Conservation (phyloP, 2,797 vertebrate species). For the Tympanoctomys barrerae region DNA sequence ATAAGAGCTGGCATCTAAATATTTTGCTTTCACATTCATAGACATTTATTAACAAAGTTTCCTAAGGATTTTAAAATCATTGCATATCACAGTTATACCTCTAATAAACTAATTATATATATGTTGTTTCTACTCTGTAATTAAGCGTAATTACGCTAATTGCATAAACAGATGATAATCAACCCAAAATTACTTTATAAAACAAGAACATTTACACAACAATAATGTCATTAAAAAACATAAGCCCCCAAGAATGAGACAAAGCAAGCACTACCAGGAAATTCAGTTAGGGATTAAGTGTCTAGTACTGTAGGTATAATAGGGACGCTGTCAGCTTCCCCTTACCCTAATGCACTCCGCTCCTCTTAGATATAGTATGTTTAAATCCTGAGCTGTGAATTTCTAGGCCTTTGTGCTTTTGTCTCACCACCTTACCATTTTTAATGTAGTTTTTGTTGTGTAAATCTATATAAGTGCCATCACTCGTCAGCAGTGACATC, state of each 20-base stretch:
- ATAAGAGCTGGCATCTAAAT: conserved; percentile 81
- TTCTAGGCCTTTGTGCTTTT: conserved; percentile 89
- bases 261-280: conserved; percentile 87
- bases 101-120: conserved; percentile 88
- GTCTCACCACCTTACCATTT: conserved; percentile 88
- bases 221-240: conserved; percentile 89
- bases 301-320: conserved; percentile 86
- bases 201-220: conserved; percentile 87
- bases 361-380: conserved; percentile 88
- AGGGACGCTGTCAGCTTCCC: conserved; percentile 82
- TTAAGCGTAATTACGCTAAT: conserved; percentile 86
- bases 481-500: conserved; percentile 89
- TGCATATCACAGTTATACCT: conserved; percentile 82
- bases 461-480: conserved; percentile 91
- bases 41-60: conserved; percentile 86
- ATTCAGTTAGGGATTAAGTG: conserved; percentile 88
- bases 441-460: conserved; percentile 92
- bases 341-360: conserved; percentile 85
- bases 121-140: conserved; percentile 85
- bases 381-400: conserved; percentile 89
- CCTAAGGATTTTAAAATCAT: conserved; percentile 84
- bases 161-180: conserved; percentile 87
- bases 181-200: conserved; percentile 87
- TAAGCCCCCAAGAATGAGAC: conserved; percentile 83
- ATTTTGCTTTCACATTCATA: conserved; percentile 78